Base-by-base conservation (phyloP, 2,888 invertebrate species). In the Nomada flava region DNA sequence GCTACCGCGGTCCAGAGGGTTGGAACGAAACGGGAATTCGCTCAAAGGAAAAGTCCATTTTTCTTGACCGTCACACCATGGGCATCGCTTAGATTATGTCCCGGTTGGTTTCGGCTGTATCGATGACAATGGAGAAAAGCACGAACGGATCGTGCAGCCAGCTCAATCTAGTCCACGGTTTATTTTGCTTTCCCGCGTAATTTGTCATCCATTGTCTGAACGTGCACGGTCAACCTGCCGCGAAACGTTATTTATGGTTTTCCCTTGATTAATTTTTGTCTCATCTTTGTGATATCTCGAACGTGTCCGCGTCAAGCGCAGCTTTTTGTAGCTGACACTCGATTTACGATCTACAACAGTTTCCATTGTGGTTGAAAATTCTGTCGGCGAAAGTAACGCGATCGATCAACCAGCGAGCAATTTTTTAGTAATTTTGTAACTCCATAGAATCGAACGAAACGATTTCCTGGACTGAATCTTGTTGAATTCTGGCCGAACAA, bases 131-230 rank as follows among this genome's bases (percentile, higher is more conserved):
- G 79, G 85, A 83, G 29, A 69, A 79, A 85, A 79, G 86, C 83
- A 74, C 70, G 81, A 83, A 86, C 83, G 85, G 86, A 86, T 85
- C 89, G 84, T 83, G 77, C 82, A 76, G 76, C 88, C 85, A 72
- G 82, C 89, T 89, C 90, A 89, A 91, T 91, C 91, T 85, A 88
- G 84, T 88, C 84, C 82, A 78, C 87, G 64, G 89, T 91, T 92
- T 91, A 91, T 91, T 92, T 92, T 91, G 89, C 90, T 88, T 87
- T 82, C 85, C 83, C 83, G 89, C 83, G 87, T 91, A 91, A 92
- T 92, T 92, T 92, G 92, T 92, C 92, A 92, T 92, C 92, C 91
- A 92, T 92, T 92, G 91, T 92, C 91, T 79, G 90, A 86, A 84
- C 87, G 67, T 62, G 78, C 73, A 77, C 81, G 74, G 79, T 63